phyloP scores from a whole-genome alignment of 2,797 vertebrate species.

The Esox masquinongy region DNA sequence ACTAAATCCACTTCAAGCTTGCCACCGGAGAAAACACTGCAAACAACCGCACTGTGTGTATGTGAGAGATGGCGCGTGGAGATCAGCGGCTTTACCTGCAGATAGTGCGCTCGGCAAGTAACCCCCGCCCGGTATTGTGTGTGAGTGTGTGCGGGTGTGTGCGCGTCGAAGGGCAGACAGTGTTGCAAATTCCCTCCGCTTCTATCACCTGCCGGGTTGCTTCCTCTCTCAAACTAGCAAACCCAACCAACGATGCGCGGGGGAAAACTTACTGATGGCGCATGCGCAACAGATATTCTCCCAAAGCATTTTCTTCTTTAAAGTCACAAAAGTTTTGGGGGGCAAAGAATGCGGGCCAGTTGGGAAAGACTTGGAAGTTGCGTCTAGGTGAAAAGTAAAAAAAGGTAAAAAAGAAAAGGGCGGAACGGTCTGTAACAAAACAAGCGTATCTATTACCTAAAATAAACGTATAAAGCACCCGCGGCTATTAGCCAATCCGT shows the following conservation, averaged over 20 bases:
- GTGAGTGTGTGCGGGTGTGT: slow-evolving; percentile 34
- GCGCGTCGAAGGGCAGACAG: slow-evolving; percentile 47
- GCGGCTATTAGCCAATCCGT: slow-evolving; percentile 82
- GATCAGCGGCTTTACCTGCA: slow-evolving; percentile 46
- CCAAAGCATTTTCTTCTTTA: slow-evolving; percentile 58
- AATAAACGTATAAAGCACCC: slow-evolving; percentile 90
- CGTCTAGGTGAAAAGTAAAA: slow-evolving; percentile 68
- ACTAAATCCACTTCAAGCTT: slow-evolving; percentile 30
- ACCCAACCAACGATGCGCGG: slow-evolving; percentile 63
- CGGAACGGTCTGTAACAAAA: slow-evolving; percentile 82
- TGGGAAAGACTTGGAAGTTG: slow-evolving; percentile 43
- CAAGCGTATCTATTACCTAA: slow-evolving; percentile 87
- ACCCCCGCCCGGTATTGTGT: slow-evolving; percentile 38
- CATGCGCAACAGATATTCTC: slow-evolving; percentile 81
- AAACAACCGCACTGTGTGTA: slow-evolving; percentile 54
- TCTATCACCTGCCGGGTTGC: slow-evolving; percentile 75
- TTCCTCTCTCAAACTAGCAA: slow-evolving; percentile 64
- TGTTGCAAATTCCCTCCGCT: slow-evolving; percentile 43
- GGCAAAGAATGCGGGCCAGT: slow-evolving; percentile 17
- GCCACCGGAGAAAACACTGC: slow-evolving; percentile 58
- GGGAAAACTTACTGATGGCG: slow-evolving; percentile 74
- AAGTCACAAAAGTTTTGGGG: slow-evolving; percentile 64
- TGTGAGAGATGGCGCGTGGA: slow-evolving; percentile 51
- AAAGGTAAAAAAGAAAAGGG: slow-evolving; percentile 52
- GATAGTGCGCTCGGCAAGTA: slow-evolving; percentile 40